These are phyloP conservation scores for Aramus guarauna DNA, from an alignment of 2,113 vertebrate genomes.

Conservation along the genomic window DNA sequence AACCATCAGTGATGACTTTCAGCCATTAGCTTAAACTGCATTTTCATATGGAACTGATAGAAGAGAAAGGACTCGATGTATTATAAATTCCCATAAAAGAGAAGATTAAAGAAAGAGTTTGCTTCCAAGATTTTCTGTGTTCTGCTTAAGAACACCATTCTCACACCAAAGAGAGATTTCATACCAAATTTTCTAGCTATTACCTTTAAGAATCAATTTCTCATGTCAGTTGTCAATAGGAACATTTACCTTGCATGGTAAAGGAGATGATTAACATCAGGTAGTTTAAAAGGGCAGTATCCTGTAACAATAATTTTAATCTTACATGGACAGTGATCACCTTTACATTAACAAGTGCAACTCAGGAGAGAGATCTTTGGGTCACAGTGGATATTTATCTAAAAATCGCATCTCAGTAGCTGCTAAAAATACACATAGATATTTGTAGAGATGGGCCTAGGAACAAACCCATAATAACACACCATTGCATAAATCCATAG, in stretches of 20 bases:
- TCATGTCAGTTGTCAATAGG: background rate
- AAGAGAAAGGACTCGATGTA: background rate
- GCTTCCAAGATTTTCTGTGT: background rate
- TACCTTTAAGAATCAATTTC: background rate
- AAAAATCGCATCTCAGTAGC: background rate
- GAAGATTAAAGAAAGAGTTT: background rate
- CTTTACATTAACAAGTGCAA: background rate
- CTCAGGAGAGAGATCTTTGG: background rate
- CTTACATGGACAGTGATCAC: background rate
- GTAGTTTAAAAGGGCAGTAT: background rate
- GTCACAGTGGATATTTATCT: background rate
- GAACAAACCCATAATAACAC: background rate
- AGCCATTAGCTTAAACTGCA: background rate
- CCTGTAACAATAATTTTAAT: background rate
- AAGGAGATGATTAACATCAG: background rate
- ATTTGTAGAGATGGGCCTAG: background rate
- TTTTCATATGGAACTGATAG: background rate
- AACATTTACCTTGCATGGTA: background rate
- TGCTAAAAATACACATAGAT: background rate
- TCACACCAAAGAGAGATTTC: background rate
- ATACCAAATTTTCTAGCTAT: background rate
- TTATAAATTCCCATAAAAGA: background rate
- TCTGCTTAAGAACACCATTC: background rate
- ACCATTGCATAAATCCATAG: background rate
- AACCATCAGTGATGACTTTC: background rate